A percentile compares a stretch with the other conserved stretches of the same genome.
phyloP scores from a whole-genome alignment of 2,797 vertebrate species.

The Pipistrellus kuhlii region DNA sequence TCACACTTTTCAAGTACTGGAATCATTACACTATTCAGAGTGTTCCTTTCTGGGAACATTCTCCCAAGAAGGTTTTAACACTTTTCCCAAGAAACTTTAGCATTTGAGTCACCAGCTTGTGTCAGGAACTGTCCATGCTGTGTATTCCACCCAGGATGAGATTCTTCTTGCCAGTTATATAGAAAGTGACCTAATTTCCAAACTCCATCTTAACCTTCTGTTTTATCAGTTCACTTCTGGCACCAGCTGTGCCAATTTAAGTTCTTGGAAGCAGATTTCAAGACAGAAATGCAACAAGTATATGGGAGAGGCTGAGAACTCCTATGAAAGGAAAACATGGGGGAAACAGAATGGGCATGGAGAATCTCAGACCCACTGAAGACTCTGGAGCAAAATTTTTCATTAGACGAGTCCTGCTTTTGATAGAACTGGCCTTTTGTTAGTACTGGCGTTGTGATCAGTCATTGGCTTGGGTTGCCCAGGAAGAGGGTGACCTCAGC shows the following conservation, averaged over 20 bases:
- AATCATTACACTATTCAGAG: not conserved
- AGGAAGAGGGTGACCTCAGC: not conserved
- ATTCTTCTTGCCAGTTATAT: not conserved
- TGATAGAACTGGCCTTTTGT: not conserved
- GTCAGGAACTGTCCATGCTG: not conserved
- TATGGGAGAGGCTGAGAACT: not conserved
- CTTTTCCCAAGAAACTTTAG: conserved; percentile 34
- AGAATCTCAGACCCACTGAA: conserved; percentile 8
- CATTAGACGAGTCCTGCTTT: not conserved
- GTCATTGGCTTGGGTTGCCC: not conserved
- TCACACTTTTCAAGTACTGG: conserved; percentile 20
- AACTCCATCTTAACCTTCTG: not conserved
- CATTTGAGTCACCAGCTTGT: conserved; percentile 18
- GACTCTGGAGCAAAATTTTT: not conserved
- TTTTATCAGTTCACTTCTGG: conserved; percentile 19
- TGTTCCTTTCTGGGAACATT: conserved; percentile 41
- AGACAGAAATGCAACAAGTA: conserved; percentile 3
- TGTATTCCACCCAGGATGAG: not conserved
- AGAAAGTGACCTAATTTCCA: conserved; percentile 2
- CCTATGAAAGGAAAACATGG: not conserved
- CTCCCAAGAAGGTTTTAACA: not conserved
- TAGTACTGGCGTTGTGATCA: not conserved
- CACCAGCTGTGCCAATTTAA: not conserved
- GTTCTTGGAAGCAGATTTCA: conserved; percentile 43
- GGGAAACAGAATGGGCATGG: not conserved